Evolutionary conservation across 2,888 invertebrate species (phyloP), one percentile per base, ranked within the genome.

Genomic region (Acleris sparsana): DNA sequence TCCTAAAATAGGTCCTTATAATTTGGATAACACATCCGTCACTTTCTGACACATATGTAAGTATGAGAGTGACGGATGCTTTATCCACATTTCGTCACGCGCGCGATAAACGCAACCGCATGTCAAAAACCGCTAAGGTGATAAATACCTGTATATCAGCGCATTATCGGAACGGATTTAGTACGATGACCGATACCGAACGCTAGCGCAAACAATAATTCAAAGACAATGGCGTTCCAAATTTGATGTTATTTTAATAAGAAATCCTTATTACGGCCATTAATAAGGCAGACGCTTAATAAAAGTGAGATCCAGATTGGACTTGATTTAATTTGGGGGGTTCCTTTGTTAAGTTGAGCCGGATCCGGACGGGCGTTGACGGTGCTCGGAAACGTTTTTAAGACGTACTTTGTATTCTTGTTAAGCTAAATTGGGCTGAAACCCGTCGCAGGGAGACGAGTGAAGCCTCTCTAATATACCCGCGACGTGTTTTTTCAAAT

Each of bases 201-300:
- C 17, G 52, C 57, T 44, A 43, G 18, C 39, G 39, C 65, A 39
- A 60, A 65, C 60, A 65, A 60, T 65, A 56, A 51, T 55, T 55
- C 4, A 9, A 49, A 52, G 46, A 57, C 57, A 57, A 57, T 46
- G 46, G 17, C 25, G n/a, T 20, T 53, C 60, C 55, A 46, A 60
- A 60, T 60, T 60, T 60, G 55, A 65, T 60, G 65, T 51, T 25
- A 44, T 64, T 60, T 65, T 60, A 65, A 65, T 65, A 65, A 65
- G 55, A 65, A 60, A 55, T 60, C 51, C 60, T 60, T 65, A 65
- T 60, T 60, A 51, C 39, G 33, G n/a, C 22, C 51, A 55, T 65
- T 65, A 60, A 65, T 56, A 65, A 60, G 53, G 43, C 53, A 17
- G 22, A 29, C 16, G 55, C 60, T 60, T 60, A 56, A 60, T 60